These are phyloP conservation scores for Dipodomys stephensi DNA, from an alignment of 2,113 vertebrate species.

Conservation along the genomic window DNA sequence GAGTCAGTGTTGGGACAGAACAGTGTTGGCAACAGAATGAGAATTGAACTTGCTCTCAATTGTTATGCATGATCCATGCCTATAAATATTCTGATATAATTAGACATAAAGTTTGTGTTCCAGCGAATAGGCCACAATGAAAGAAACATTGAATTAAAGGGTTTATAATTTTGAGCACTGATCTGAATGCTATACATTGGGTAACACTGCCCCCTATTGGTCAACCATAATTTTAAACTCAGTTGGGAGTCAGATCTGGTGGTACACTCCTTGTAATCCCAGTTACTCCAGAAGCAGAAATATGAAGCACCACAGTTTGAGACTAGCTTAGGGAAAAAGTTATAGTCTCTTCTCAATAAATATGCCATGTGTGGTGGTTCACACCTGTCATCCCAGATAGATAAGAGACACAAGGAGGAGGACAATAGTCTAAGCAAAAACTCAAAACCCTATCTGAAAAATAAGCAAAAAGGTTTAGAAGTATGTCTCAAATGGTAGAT, in stretches of 20 bases:
- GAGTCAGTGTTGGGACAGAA: neutral
- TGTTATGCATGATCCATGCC: neutral
- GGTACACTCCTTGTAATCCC: too few relatives aligned
- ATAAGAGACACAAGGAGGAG: neutral
- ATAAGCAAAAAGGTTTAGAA: too few relatives aligned
- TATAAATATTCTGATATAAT: conserved; percentile 25
- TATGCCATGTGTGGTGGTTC: too few relatives aligned
- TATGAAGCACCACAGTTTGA: too few relatives aligned
- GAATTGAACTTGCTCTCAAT: conserved; percentile 5
- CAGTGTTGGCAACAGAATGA: neutral
- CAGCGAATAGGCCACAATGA: neutral
- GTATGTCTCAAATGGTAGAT: too few relatives aligned
- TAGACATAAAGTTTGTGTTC: neutral
- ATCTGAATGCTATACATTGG: conserved; percentile 46
- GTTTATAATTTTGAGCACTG: neutral
- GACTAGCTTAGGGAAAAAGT: too few relatives aligned
- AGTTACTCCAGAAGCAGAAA: too few relatives aligned
- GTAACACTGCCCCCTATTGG: conserved; percentile 70
- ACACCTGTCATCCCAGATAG: neutral
- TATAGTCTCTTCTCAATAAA: neutral
- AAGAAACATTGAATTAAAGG: neutral
- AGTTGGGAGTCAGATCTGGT: too few relatives aligned
- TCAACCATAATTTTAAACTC: neutral
- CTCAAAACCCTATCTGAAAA: too few relatives aligned
- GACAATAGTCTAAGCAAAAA: neutral